A percentile compares a stretch with the other conserved stretches of the same genome.
Evolutionary conservation across 2,797 vertebrate genomes (phyloP).

Genomic region (Enteromius mattozi): DNA sequence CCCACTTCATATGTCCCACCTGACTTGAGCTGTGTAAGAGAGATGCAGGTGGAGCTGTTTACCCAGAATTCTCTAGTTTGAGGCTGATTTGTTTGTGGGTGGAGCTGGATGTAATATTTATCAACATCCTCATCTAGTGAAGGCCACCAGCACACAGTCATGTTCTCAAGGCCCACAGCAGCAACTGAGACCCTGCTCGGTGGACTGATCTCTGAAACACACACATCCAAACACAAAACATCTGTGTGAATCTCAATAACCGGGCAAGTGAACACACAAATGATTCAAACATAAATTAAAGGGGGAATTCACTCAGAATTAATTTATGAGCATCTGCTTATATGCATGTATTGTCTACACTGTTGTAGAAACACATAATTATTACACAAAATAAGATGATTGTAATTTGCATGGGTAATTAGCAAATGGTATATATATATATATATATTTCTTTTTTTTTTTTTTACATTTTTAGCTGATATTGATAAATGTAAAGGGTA

Average conservation of each 20-base stretch:
- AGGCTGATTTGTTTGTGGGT: conserved; percentile 52
- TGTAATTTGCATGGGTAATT: background rate
- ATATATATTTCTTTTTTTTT: no score
- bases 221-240: conserved; percentile 15
- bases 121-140: conserved; percentile 66
- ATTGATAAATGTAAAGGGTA: no score
- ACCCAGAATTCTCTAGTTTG: conserved; percentile 65
- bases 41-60: conserved; percentile 73
- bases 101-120: conserved; percentile 75
- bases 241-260: conserved; percentile 2
- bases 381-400: background rate
- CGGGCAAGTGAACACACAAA: background rate
- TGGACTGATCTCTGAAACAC: conserved; percentile 77
- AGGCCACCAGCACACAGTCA: conserved; percentile 80
- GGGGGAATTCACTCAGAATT: background rate
- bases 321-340: no score
- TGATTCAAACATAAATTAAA: background rate
- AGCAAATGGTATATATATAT: no score
- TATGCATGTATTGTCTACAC: background rate
- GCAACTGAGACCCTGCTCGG: conserved; percentile 73
- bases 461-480: no score
- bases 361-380: background rate
- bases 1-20: conserved; percentile 83
- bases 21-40: conserved; percentile 76
- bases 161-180: conserved; percentile 70